phyloP scores from a whole-genome alignment of 2,888 invertebrate species.

The Psylliodes chrysocephalus region DNA sequence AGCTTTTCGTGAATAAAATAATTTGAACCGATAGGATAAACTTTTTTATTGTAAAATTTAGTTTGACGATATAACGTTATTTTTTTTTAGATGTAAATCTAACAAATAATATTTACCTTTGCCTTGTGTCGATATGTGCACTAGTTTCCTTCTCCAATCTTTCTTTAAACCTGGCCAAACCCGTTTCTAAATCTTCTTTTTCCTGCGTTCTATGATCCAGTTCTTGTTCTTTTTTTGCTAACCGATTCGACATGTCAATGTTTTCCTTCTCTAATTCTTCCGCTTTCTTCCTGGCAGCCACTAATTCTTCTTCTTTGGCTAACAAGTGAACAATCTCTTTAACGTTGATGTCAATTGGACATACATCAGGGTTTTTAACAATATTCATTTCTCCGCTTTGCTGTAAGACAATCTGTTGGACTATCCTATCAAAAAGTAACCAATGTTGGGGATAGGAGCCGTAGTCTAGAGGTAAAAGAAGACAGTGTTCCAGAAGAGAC shows the following conservation, averaged over 20 bases:
- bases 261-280: constrained; percentile 90
- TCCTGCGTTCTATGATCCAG: constrained; percentile 89
- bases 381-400: constrained; percentile 61
- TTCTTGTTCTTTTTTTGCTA: constrained; percentile 94
- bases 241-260: constrained; percentile 83
- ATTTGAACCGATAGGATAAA: too few species aligned
- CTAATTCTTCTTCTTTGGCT: constrained; percentile 92
- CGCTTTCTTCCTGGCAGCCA: constrained; percentile 86
- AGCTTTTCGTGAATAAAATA: too few species aligned
- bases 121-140: constrained; percentile 86
- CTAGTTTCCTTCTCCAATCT: constrained; percentile 90
- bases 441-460: constrained; percentile 91
- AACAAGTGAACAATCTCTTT: constrained; percentile 89
- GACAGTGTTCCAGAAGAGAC: constrained; percentile 88
- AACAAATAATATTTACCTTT: too few species aligned
- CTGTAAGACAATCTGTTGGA: constrained; percentile 93
- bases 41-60: too few species aligned
- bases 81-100: too few species aligned
- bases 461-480: constrained; percentile 86
- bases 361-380: constrained; percentile 82
- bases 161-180: constrained; percentile 81
- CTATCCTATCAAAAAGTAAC: constrained; percentile 90
- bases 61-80: too few species aligned
- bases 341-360: constrained; percentile 89
- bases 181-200: constrained; percentile 90